These are phyloP conservation scores for Coelopa pilipes DNA, from an alignment of 2,888 invertebrate species.

Conservation along the genomic window DNA sequence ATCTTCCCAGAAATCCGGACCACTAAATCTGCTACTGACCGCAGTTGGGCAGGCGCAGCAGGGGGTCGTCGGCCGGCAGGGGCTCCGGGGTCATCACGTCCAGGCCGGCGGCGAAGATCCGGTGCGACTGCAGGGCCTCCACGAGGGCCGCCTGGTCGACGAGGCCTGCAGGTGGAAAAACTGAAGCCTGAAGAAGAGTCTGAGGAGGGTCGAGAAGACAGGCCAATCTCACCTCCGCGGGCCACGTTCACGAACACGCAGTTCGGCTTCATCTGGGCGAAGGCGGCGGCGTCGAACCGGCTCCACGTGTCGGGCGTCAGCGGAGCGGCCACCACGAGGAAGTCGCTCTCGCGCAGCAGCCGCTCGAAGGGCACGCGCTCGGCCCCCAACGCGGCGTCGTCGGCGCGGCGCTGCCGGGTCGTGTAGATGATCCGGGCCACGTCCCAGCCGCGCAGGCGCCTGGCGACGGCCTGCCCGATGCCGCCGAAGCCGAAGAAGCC, in stretches of 20 bases:
- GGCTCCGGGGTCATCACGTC: conserved; percentile 96
- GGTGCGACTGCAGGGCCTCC: conserved; percentile 76
- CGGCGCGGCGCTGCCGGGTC: conserved; percentile 73
- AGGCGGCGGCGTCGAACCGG: conserved; percentile 81
- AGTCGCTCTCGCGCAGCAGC: conserved; percentile 82
- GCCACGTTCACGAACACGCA: conserved; percentile 91
- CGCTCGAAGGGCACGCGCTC: conserved; percentile 77
- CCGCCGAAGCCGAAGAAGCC: conserved; percentile 88
- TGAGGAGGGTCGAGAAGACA: too few relatives aligned
- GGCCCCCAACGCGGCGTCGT: conserved; percentile 75
- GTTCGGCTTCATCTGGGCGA: conserved; percentile 85
- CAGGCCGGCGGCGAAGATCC: conserved; percentile 88
- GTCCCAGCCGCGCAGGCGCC: conserved; percentile 80
- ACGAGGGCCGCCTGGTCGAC: conserved; percentile 84
- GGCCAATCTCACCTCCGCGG: conserved; percentile 72
- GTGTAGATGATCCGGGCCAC: conserved; percentile 78
- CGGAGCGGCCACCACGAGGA: conserved; percentile 83
- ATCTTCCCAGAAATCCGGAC: neutral
- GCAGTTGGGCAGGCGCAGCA: conserved; percentile 83
- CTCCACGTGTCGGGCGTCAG: conserved; percentile 81
- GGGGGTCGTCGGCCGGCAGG: conserved; percentile 80
- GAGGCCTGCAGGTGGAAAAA: conserved; percentile 67
- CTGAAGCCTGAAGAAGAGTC: neutral
- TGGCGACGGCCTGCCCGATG: conserved; percentile 84
- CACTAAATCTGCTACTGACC: conserved; percentile 68